phyloP scores from a whole-genome alignment of 92 coral and sea anemone genomes.

The Metridium senile region DNA sequence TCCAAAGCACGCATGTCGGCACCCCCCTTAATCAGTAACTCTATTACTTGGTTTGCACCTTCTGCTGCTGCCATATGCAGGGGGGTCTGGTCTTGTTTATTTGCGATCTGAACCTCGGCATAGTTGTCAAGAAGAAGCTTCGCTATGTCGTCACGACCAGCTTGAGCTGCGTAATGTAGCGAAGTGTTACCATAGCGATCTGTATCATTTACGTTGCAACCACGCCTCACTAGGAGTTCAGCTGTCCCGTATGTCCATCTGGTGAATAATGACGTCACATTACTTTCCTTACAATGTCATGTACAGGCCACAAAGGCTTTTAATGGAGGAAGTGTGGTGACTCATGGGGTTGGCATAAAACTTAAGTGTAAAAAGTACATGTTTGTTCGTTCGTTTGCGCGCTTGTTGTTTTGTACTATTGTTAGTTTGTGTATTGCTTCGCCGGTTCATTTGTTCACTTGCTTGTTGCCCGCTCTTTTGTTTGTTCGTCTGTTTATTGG shows the following conservation, averaged over 20 bases:
- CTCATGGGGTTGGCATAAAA: too few relatives aligned
- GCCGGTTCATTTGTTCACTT: too few relatives aligned
- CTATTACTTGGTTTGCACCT: slow-evolving; percentile 50
- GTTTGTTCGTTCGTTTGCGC: too few relatives aligned
- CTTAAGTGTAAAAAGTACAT: too few relatives aligned
- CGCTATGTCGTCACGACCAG: slow-evolving; percentile 80
- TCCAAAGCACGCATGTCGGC: slow-evolving; percentile 59
- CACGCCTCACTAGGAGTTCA: slow-evolving; percentile 61
- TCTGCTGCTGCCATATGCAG: slow-evolving; percentile 69
- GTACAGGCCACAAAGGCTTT: too few relatives aligned
- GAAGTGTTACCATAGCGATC: slow-evolving; percentile 70
- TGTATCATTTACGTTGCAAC: slow-evolving; percentile 57
- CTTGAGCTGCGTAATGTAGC: slow-evolving; percentile 66
- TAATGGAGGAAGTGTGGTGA: too few relatives aligned
- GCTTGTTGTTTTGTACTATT: too few relatives aligned
- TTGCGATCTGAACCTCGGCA: slow-evolving; percentile 49
- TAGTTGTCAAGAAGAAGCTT: slow-evolving; percentile 62
- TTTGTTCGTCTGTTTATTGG: too few relatives aligned
- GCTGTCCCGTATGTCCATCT: slow-evolving; percentile 80
- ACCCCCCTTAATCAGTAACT: slow-evolving; percentile 49
- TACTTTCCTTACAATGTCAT: too few relatives aligned
- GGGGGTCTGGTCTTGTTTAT: slow-evolving; percentile 60
- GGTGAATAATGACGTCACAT: not conserved
- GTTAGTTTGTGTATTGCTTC: too few relatives aligned
- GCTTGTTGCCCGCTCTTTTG: too few relatives aligned